Evolutionary conservation across 2,888 invertebrate species (phyloP), one percentile per base, ranked within the genome.

Genomic region (Copidosoma aretas): DNA sequence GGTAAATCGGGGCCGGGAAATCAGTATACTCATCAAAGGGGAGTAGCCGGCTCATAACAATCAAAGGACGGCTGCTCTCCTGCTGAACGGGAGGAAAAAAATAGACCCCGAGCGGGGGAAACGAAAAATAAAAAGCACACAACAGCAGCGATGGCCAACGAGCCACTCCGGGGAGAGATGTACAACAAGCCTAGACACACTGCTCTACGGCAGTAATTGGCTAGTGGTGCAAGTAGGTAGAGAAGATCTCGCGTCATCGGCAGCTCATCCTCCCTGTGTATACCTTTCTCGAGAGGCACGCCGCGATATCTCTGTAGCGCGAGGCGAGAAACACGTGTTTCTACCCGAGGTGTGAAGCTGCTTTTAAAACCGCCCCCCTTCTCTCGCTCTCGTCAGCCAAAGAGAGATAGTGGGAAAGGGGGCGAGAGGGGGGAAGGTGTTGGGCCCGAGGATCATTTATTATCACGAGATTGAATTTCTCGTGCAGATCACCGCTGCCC

Each of bases 391-490:
- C 63, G 68, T 64, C 60, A 61, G 68, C 52, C 56, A 14, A 3
- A 14, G 8, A 77, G 77, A 79, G 79, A 78, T 78, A 53, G 52
- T n/a, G n/a, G n/a, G n/a, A n/a, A n/a, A n/a, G 21, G 14, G 17
- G 49, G 19, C 19, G 19, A 22, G 21, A 78, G 53, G n/a, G 32
- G 62, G 73, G 77, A 79, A 82, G 81, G 82, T 82, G 82, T 82
- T 80, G 81, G 81, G 3, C 78, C 80, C 80, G 75, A 77, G 80
- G 78, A 84, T 84, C 83, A 83, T 84, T 83, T 83, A 84, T 84
- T 84, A 84, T 84, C 83, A 80, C 78, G 78, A 83, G 83, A 83
- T 84, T 84, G 83, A 84, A 84, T 84, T 84, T 83, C 81, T 82
- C 77, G 43, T 5, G 49, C 54, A 43, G 59, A 56, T 60, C 66